phyloP scores from a whole-genome alignment of 2,797 vertebrate species.

The Rhinichthys osculus region DNA sequence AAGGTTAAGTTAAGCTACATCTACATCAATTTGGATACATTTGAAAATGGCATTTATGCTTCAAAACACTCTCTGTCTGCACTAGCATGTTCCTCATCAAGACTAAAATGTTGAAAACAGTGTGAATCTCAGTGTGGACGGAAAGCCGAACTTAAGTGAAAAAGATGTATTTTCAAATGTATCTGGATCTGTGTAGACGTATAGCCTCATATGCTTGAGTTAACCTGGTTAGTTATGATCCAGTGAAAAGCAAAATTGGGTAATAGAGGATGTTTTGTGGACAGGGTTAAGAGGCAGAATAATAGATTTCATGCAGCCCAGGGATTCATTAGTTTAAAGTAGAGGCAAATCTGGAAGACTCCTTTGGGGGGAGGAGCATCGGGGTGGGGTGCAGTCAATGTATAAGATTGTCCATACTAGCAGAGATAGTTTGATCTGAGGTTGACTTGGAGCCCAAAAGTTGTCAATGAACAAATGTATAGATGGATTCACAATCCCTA shows the following conservation, averaged over 20 bases:
- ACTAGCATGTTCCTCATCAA: not conserved
- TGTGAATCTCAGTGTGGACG: not conserved
- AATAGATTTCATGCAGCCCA: slow-evolving; percentile 56
- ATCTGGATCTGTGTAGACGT: not conserved
- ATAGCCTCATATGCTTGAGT: slow-evolving; percentile 23
- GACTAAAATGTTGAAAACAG: not conserved
- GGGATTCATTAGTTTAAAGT: slow-evolving; percentile 52
- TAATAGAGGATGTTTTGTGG: slow-evolving; percentile 46
- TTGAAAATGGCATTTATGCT: not conserved
- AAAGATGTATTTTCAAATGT: not conserved
- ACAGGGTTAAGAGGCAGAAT: slow-evolving; percentile 55
- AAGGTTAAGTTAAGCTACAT: not conserved
- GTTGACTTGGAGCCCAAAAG: slow-evolving; percentile 34
- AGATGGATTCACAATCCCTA: slow-evolving; percentile 6
- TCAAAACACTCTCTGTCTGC: not conserved
- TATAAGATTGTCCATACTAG: slow-evolving; percentile 49
- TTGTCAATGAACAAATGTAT: slow-evolving; percentile 18
- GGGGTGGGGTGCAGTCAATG: not conserved
- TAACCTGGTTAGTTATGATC: slow-evolving; percentile 47
- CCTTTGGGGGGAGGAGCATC: not conserved
- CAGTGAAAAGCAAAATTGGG: slow-evolving; percentile 22
- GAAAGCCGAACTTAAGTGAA: not conserved
- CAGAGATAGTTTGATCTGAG: slow-evolving; percentile 38
- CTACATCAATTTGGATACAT: not conserved
- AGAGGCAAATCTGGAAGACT: slow-evolving; percentile 47